Conservation (phyloP, 2,888 invertebrate genomes). For the Galerucella calmariensis region DNA sequence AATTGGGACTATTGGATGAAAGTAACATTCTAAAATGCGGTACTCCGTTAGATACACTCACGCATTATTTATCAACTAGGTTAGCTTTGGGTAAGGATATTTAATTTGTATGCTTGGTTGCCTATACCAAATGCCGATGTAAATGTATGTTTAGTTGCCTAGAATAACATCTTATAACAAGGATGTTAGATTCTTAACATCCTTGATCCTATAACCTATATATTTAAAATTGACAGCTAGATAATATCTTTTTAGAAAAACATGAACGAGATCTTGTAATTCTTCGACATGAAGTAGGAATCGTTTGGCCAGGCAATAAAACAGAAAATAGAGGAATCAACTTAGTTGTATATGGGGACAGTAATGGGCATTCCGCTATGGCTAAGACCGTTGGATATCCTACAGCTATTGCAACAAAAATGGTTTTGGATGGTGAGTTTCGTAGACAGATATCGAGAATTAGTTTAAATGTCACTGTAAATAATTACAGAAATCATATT, state of each 20-base stretch:
- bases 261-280: conserved; percentile 94
- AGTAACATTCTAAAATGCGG: conserved; percentile 82
- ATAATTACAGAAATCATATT: too few relatives aligned
- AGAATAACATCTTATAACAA: too few relatives aligned
- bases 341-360: conserved; percentile 89
- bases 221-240: too few relatives aligned
- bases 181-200: too few relatives aligned
- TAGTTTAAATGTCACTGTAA: too few relatives aligned
- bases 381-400: conserved; percentile 92
- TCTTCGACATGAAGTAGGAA: conserved; percentile 91
- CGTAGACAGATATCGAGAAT: neutral
- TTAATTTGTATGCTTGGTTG: neutral
- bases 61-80: conserved; percentile 85
- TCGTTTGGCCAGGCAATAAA: conserved; percentile 89
- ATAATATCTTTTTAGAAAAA: conserved; percentile 66
- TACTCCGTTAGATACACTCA: conserved; percentile 93
- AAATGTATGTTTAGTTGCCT: too few relatives aligned
- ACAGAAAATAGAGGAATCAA: conserved; percentile 85
- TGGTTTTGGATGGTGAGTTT: conserved; percentile 90
- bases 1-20: conserved; percentile 89
- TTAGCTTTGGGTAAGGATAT: conserved; percentile 76
- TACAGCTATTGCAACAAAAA: conserved; percentile 95
- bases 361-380: conserved; percentile 92
- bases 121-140: neutral
- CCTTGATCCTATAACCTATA: too few relatives aligned